Evolutionary conservation across 2,888 invertebrate genomes (phyloP).

Genomic region (Epinotia demarniana): DNA sequence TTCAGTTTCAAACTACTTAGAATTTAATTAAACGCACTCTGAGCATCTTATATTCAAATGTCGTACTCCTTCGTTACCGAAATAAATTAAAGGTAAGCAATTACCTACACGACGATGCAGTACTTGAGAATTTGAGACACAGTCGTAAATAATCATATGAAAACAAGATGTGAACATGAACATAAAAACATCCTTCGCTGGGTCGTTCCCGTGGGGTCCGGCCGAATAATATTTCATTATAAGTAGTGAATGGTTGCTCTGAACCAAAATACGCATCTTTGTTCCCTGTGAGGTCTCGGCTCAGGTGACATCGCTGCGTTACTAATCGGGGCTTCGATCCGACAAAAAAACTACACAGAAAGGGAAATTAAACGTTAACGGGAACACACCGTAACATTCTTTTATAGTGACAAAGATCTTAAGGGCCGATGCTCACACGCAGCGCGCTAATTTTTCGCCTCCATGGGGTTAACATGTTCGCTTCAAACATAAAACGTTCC

Average conservation of each 20-base stretch:
- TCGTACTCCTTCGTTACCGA: slow-evolving; percentile 33
- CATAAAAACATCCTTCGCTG: slow-evolving; percentile 64
- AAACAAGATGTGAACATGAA: slow-evolving; percentile 60
- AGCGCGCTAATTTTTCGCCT: slow-evolving; percentile 75
- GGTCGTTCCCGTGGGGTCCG: slow-evolving; percentile 74
- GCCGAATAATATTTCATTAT: slow-evolving; percentile 75
- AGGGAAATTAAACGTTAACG: slow-evolving; percentile 66
- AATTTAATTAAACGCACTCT: slow-evolving; percentile 44
- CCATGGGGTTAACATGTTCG: slow-evolving; percentile 66
- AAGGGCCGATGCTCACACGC: slow-evolving; percentile 65
- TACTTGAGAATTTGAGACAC: slow-evolving; percentile 53
- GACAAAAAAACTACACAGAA: slow-evolving; percentile 66
- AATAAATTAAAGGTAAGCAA: slow-evolving; percentile 43
- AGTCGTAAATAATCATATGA: slow-evolving; percentile 75
- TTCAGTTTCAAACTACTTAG: slow-evolving; percentile 40
- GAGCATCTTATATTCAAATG: slow-evolving; percentile 41
- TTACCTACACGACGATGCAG: slow-evolving; percentile 37
- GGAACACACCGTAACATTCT: slow-evolving; percentile 62
- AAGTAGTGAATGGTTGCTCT: slow-evolving; percentile 71
- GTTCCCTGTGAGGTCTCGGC: slow-evolving; percentile 77
- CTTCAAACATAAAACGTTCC: slow-evolving; percentile 69
- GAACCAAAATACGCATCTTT: slow-evolving; percentile 77
- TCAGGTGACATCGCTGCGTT: slow-evolving; percentile 79
- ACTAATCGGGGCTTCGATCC: slow-evolving; percentile 72
- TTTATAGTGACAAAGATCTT: slow-evolving; percentile 54